Base-by-base conservation (phyloP, 2,797 vertebrate genomes). In the Synaphobranchus kaupii region DNA sequence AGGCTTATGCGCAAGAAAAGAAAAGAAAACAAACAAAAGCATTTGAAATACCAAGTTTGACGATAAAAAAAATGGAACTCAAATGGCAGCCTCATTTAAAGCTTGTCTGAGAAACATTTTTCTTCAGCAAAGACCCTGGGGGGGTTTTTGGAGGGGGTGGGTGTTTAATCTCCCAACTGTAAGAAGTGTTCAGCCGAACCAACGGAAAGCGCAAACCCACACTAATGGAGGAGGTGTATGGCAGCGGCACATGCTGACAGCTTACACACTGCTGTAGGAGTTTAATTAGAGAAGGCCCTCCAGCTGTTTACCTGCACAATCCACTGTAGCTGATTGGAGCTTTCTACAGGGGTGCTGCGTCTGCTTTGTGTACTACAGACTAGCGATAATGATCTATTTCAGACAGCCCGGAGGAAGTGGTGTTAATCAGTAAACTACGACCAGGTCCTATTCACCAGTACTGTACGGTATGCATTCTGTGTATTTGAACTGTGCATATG, bases 211-310 rank as follows among this genome's bases (percentile, higher is more conserved):
- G 10, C 22, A 39, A 68, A 22, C 22, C 39, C 78, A 47, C 58
- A 47, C 78, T 66, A 63, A 47, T 44, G 68, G 68, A 31, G 31
- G 31, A 44, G 39, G 78, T 76, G 80, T 63, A 68, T 50, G 2
- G 13, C 31, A 4, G 68, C n/a, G 31, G 86, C 84, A 78, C 58
- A 89, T 86, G 86, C 54, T 90, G 91, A 92, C 90, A 94, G 91
- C 89, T 91, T 89, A 93, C 90, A 93, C 92, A 94, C 93, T 93
- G 90, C 89, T 89, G 90, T 56, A 88, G 91, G 93, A 86, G 89
- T 94, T 94, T 94, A 94, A 95, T 95, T 94, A 94, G 88, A 93
- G 90, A 90, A 88, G 80, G 85, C 88, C 94, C 92, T 91, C 86
- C 87, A 94, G 92, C 93, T 94, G 92, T 94, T 93, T 93, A 91